These are phyloP conservation scores for Pseudoips prasinana DNA, from an alignment of 2,888 invertebrate species.

Conservation along the genomic window DNA sequence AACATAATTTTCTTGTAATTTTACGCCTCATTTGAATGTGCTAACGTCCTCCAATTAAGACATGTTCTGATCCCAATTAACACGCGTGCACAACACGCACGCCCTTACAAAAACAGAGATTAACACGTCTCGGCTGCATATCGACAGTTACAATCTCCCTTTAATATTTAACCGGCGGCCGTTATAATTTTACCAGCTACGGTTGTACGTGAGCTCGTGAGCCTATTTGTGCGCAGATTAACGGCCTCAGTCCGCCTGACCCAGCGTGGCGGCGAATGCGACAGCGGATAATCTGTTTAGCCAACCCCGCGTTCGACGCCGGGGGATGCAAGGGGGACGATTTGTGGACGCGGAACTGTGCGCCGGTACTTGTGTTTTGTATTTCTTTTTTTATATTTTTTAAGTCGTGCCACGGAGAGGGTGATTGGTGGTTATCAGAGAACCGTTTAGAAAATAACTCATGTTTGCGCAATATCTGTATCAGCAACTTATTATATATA, in stretches of 20 bases:
- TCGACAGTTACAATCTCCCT: constrained; percentile 37
- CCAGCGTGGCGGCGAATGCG: constrained; percentile 36
- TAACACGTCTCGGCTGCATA: constrained; percentile 38
- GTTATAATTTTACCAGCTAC: constrained; percentile 48
- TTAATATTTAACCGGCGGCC: constrained; percentile 40
- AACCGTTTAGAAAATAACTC: no score
- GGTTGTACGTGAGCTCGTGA: constrained; percentile 50
- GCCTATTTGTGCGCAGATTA: constrained; percentile 67
- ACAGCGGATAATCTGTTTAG: constrained; percentile 55
- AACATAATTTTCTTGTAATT: no score
- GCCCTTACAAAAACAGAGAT: constrained; percentile 38
- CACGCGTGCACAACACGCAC: constrained; percentile 16
- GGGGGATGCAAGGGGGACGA: constrained; percentile 27
- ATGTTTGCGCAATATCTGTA: no score
- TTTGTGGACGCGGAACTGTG: constrained; percentile 23
- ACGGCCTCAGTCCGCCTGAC: constrained; percentile 36
- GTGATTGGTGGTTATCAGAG: no score
- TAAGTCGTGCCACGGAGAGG: not conserved
- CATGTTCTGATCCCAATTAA: constrained; percentile 25
- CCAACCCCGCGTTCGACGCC: constrained; percentile 26
- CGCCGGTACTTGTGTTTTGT: constrained; percentile 1
- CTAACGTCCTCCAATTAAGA: constrained; percentile 10
- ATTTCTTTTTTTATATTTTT: constrained; percentile 1
- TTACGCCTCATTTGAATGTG: constrained; percentile 2
- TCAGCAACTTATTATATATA: no score